A percentile compares a stretch with the other conserved stretches of the same genome.
phyloP scores from a whole-genome alignment of 2,888 invertebrate species.

The Neoascia interrupta region DNA sequence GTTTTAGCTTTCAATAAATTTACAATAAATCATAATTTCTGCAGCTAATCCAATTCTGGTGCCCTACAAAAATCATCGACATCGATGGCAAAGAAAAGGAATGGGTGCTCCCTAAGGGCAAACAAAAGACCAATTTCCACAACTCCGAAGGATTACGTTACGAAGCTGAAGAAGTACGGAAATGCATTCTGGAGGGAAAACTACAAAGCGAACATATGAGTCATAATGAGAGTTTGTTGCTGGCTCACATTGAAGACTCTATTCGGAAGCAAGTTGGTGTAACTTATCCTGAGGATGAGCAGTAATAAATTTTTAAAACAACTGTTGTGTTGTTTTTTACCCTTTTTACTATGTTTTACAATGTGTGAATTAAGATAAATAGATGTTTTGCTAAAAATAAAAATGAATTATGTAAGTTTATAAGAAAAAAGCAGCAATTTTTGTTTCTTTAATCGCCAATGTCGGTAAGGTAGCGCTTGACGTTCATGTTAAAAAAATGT shows the following conservation, averaged over 20 bases:
- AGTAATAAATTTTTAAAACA: too few relatives aligned
- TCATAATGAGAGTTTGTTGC: conserved; percentile 84
- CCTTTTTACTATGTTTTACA: background rate
- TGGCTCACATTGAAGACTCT: conserved; percentile 87
- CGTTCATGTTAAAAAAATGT: too few relatives aligned
- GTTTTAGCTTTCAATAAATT: background rate
- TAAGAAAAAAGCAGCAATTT: too few relatives aligned
- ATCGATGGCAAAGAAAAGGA: conserved; percentile 84
- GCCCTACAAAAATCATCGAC: conserved; percentile 85
- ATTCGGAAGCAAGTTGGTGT: conserved; percentile 86
- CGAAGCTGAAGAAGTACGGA: conserved; percentile 88
- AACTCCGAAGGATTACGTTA: conserved; percentile 89
- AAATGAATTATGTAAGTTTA: too few relatives aligned
- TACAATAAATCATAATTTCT: conserved; percentile 59
- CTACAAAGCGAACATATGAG: conserved; percentile 85
- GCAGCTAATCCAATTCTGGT: conserved; percentile 85
- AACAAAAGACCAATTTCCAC: conserved; percentile 82
- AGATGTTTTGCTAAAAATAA: too few relatives aligned
- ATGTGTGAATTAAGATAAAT: too few relatives aligned
- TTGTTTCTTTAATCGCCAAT: too few relatives aligned
- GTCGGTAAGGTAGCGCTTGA: too few relatives aligned
- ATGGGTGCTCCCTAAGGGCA: conserved; percentile 84
- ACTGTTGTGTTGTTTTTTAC: too few relatives aligned
- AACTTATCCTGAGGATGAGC: conserved; percentile 77
- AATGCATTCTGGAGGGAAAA: conserved; percentile 83